Evolutionary conservation across 2,888 invertebrate genomes (phyloP), one percentile per base, ranked within the genome.

Genomic region (Liposcelis brunnea): DNA sequence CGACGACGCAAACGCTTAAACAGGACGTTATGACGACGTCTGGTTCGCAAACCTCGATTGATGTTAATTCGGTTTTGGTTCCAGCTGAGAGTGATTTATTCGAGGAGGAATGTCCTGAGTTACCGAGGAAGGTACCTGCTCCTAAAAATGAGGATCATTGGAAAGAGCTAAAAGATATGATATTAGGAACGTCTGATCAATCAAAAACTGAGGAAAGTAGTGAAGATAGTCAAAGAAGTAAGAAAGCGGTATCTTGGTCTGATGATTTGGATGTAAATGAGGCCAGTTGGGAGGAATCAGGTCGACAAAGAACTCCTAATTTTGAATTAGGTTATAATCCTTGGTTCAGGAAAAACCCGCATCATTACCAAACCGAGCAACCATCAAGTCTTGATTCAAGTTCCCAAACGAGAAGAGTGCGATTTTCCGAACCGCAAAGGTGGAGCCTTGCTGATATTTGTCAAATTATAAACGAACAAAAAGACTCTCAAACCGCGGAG

Each of bases 231-330:
- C n/a, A n/a, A n/a, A n/a, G n/a, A n/a, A n/a, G n/a, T n/a, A n/a
- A 21, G 11, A 40, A 40, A 18, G 12, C 19, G 15, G 40, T 40
- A 7, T 40, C 40, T 19, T 40, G 40, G 40, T 40, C 40, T 10
- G 19, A 40, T 40, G 16, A 7, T 16, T 15, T 14, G 14, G 35
- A 15, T 10, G 16, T n/a, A n/a, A n/a, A n/a, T n/a, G n/a, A n/a
- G n/a, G n/a, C n/a, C n/a, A n/a, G 7, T 15, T 14, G 16, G 15
- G 35, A 35, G 10, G 16, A 35, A 35, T 35, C 35, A n/a, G n/a
- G 10, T 11, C 14, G 16, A 16, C 14, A 35, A 11, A n/a, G n/a
- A 32, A 32, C 35, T 4, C 10, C 35, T 7, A 7, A 14, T 14
- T 35, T 16, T 35, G 10, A 10, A 32, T n/a, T n/a, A 32, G 32